Evolutionary conservation across 2,113 vertebrate species (phyloP).

Genomic region (Ameiurus melas): DNA sequence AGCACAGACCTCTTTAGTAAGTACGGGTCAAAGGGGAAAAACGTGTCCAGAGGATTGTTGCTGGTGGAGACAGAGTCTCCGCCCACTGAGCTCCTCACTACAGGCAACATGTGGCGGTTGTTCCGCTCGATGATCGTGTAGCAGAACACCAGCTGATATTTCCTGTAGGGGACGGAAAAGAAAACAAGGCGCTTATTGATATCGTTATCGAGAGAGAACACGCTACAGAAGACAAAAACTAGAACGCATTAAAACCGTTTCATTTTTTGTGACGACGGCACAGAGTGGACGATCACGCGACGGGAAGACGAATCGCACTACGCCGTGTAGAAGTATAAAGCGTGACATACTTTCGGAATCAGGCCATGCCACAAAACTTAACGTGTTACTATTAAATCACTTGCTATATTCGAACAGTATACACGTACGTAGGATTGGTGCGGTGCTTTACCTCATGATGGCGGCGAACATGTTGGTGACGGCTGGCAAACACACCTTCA

Average conservation of each 20-base stretch:
- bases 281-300: background rate
- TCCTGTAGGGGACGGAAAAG: slow-evolving; percentile 69
- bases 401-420: background rate
- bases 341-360: too few species aligned
- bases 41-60: slow-evolving; percentile 91
- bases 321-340: background rate
- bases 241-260: background rate
- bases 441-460: slow-evolving; percentile 81
- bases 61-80: slow-evolving; percentile 78
- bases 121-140: slow-evolving; percentile 96
- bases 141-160: slow-evolving; percentile 96
- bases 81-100: slow-evolving; percentile 79
- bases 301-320: background rate
- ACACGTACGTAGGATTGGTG: background rate
- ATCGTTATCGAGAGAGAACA: background rate
- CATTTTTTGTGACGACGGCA: too few species aligned
- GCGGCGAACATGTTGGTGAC: slow-evolving; percentile 92
- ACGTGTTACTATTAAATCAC: background rate
- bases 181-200: background rate
- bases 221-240: background rate
- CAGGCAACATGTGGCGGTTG: slow-evolving; percentile 81
- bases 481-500: slow-evolving; percentile 90
- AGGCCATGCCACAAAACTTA: background rate
- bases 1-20: slow-evolving; percentile 83
- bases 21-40: slow-evolving; percentile 97